A percentile compares a stretch with the other conserved stretches of the same genome.
Evolutionary conservation across 1,140 invertebrate genomes (phyloP).

Genomic region (Drosophila lacteicornis): DNA sequence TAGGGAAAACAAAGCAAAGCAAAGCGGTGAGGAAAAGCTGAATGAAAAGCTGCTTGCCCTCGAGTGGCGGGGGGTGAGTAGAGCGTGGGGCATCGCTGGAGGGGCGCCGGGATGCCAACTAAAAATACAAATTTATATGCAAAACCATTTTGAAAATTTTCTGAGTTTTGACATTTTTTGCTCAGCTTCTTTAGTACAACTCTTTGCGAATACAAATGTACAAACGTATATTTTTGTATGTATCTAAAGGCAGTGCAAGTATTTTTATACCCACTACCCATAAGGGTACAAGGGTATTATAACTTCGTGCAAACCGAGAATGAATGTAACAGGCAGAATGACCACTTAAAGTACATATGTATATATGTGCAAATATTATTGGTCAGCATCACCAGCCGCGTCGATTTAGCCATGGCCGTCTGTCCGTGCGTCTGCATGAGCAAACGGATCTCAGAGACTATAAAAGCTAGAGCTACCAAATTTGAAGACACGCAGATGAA

Average conservation of each 20-base stretch:
- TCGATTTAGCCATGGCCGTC: too few relatives aligned
- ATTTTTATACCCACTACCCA: background rate
- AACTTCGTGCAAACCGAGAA: too few relatives aligned
- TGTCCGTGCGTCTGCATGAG: too few relatives aligned
- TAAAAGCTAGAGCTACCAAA: too few relatives aligned
- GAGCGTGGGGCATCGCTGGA: background rate
- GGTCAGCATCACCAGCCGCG: too few relatives aligned
- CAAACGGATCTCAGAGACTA: too few relatives aligned
- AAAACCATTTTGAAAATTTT: constrained; percentile 67
- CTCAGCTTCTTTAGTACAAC: constrained; percentile 30
- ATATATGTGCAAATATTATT: too few relatives aligned
- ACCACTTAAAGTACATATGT: too few relatives aligned
- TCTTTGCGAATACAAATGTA: constrained; percentile 4
- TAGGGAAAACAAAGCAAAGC: constrained; percentile 41
- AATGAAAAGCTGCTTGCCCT: constrained; percentile 53
- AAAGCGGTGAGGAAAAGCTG: constrained; percentile 40
- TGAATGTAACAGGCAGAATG: too few relatives aligned
- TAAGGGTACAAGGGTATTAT: too few relatives aligned
- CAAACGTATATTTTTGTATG: background rate
- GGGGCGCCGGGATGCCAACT: constrained; percentile 36
- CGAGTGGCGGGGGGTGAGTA: background rate
- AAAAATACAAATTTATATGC: constrained; percentile 76
- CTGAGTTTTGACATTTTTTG: constrained; percentile 61
- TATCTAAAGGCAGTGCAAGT: background rate
- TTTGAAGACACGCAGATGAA: too few relatives aligned